A percentile compares a stretch with the other conserved stretches of the same genome.
Conservation (phyloP, 2,797 vertebrate genomes). For the Diceros bicornis region DNA sequence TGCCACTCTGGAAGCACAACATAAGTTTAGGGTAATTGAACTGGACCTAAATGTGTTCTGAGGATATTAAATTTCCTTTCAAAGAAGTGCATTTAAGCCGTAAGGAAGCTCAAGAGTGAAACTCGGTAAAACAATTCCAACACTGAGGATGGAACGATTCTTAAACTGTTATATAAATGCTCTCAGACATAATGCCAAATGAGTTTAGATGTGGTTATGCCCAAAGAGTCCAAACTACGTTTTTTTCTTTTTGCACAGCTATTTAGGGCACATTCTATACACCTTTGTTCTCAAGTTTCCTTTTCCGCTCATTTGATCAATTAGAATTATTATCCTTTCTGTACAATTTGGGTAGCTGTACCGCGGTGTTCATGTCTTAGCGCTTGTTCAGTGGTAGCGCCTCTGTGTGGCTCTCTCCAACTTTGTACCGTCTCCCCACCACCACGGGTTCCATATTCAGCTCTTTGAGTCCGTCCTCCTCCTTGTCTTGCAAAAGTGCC, state of each 20-base stretch:
- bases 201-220: not conserved
- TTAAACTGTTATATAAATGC: not conserved
- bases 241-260: not conserved
- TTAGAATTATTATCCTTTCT: not conserved
- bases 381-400: not conserved
- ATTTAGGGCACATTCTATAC: not conserved
- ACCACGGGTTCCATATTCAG: not conserved
- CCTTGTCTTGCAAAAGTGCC: not conserved
- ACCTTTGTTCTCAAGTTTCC: not conserved
- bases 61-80: not conserved
- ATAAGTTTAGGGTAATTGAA: constrained; percentile 28
- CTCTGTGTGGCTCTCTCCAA: not conserved
- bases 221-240: not conserved
- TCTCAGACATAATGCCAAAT: not conserved
- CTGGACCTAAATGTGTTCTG: not conserved
- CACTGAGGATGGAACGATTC: not conserved
- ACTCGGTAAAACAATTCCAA: not conserved
- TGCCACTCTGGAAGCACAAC: not conserved
- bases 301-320: not conserved
- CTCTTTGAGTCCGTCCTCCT: not conserved
- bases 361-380: not conserved
- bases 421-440: not conserved
- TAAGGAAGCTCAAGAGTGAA: not conserved
- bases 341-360: accelerated
- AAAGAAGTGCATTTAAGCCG: not conserved